Evolutionary conservation across 2,797 vertebrate species (phyloP), one percentile per base, ranked within the genome.

Genomic region (Rhadinocentrus ornatus): DNA sequence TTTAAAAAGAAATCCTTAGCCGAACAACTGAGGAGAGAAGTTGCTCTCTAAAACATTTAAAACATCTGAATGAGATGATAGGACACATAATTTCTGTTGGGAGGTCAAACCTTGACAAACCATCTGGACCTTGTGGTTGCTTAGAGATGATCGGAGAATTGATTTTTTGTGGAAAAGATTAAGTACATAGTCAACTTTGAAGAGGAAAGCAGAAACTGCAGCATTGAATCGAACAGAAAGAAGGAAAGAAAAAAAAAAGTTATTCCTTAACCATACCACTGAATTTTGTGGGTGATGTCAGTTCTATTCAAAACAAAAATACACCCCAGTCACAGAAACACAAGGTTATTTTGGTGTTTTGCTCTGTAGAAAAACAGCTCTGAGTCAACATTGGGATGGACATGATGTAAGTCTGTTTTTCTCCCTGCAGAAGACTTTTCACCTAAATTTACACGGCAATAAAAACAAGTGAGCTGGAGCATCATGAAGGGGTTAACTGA

Each of bases 401-500:
- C 20, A 55, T 2, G 7, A 15, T 44, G 48, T 3, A 6, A 6
- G 6, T 53, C 22, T 24, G 50, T 62, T 32, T 46, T 62, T 31
- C 29, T 61, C n/a, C 52, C 10, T 44, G 20, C 32, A 66, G 2
- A 11, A 34, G 3, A 66, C 53, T 2, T 55, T 20, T 37, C 22
- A 39, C 18, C 13, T 57, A 18, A 32, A 24, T 37, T 31, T 20
- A 59, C 20, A 58, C 13, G 16, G 37, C 12, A 61, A 56, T 13
- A 32, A 63, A 65, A 27, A 26, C 9, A 2, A 7, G 1, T 35
- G 8, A 35, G 8, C 56, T 3, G 31, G 1, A 48, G 9, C 3
- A 35, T 11, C 11, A 31, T 9, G 31, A 65, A 62, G 24, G 15
- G 15, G 29, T 55, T 34, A 63, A 73, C 46, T 44, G 29, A 57